Evolutionary conservation across 2,113 vertebrate species (phyloP).

Genomic region (Monarcha castaneiventris): DNA sequence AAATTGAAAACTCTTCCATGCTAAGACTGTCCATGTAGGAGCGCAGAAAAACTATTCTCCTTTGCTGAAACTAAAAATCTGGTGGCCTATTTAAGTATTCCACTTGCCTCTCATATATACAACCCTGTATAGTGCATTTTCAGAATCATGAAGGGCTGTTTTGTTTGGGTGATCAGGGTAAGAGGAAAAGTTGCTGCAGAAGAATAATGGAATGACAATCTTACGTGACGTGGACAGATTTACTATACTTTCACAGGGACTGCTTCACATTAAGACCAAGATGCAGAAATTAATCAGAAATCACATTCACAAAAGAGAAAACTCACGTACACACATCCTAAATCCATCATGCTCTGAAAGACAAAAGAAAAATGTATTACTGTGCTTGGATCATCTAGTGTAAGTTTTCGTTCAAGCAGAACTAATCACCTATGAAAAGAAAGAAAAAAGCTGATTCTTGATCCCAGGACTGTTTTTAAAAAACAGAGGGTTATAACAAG

Average conservation of each 20-base stretch:
- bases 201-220: neutral
- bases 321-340: neutral
- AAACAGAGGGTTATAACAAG: neutral
- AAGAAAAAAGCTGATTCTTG: neutral
- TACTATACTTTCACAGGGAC: neutral
- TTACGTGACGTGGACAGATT: neutral
- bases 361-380: rapidly evolving
- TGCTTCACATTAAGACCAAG: neutral
- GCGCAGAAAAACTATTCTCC: neutral
- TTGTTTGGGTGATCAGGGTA: neutral
- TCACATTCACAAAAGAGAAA: neutral
- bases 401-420: neutral
- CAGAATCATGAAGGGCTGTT: neutral
- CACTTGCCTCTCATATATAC: neutral
- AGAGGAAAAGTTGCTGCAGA: neutral
- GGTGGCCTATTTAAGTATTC: neutral
- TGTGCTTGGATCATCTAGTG: neutral
- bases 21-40: neutral
- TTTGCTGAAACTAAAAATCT: neutral
- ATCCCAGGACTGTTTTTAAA: neutral
- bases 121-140: neutral
- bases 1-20: neutral
- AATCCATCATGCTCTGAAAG: neutral
- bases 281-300: neutral
- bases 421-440: neutral